Base-by-base conservation (phyloP, 2,113 vertebrate species). In the Fregata magnificens region DNA sequence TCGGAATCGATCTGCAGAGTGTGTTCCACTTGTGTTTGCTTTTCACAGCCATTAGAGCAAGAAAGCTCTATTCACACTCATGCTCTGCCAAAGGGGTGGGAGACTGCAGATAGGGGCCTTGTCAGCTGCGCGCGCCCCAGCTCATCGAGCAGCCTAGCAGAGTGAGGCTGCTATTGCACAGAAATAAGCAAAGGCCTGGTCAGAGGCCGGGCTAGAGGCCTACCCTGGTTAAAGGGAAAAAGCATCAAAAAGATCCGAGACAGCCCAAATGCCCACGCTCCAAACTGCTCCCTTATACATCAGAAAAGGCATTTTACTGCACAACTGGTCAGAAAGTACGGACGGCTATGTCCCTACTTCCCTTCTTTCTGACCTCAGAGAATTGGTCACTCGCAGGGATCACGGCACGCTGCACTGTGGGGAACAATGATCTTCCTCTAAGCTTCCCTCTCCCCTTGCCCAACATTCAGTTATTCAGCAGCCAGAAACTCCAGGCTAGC, bases 41-140 rank as follows among this genome's bases (percentile, higher is more conserved):
- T 93, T 96, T 76, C 85, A 88, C 58, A 94, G 63, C 71, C 76
- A 74, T 84, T 80, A 93, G 40, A 80, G 58, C 47, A 82, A 79
- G 65, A 88, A 91, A 90, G 62, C 49, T 93, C 44, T 56, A 9
- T 49, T 42, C 2, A 13, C 53, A 49, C 40, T 90, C n/a, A 1
- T 3, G 53, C 21, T 47, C 58, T 65, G 29, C 25, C 42, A 24
- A 19, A 66, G 47, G 36, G 10, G 18, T 50, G 32, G 53, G 50
- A 77, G 47, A 12, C 16, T 29, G 47, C 16, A 76, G 34, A 8
- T 0, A 10, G 4, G 24, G 53, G 17, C 22, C 40, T 62, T 0
- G 0, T 22, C 5, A 4, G 2, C 28, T 11, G 12, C 6, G 13
- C 3, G 2, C 4, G 9, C 6, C 42, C 29, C 55, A 53, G 44